Conservation (phyloP, 2,797 vertebrate genomes). For the Acanthurus lineatus region DNA sequence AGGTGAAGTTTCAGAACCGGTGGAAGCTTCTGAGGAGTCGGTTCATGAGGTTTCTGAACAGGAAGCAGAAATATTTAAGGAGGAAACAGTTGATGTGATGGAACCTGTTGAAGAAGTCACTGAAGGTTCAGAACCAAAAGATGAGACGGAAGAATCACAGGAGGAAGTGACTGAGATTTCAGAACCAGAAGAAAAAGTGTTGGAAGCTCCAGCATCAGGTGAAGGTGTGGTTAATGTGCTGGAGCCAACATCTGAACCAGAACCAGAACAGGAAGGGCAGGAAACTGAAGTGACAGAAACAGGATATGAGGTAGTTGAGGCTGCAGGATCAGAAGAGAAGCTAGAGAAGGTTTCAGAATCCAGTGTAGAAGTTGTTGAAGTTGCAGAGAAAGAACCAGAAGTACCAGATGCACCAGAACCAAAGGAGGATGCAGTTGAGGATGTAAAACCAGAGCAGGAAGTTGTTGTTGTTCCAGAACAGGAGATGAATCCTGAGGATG, state of each 20-base stretch:
- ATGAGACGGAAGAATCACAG: constrained; percentile 2
- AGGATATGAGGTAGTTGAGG: neutral
- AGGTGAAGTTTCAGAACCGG: constrained; percentile 14
- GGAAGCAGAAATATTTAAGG: neutral
- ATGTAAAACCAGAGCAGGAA: constrained; percentile 21
- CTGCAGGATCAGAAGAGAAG: constrained; percentile 17
- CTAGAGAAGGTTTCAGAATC: constrained; percentile 10
- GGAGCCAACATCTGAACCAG: constrained; percentile 4
- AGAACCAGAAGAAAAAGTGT: neutral
- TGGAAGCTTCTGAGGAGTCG: constrained; percentile 10
- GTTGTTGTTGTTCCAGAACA: neutral
- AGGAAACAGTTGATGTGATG: constrained; percentile 3
- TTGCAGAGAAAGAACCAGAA: constrained; percentile 23
- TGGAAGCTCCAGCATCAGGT: neutral
- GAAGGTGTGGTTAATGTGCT: neutral
- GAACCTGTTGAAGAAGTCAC: constrained; percentile 4
- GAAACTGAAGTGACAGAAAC: neutral
- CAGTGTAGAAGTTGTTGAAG: constrained; percentile 9
- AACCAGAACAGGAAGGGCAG: neutral
- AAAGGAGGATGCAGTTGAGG: neutral
- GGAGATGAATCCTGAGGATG: neutral
- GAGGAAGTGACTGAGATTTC: constrained; percentile 13
- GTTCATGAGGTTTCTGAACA: neutral
- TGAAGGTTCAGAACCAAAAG: neutral
- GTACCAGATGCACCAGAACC: constrained; percentile 1